Base-by-base conservation (phyloP, 2,888 invertebrate genomes). In the Cheilosia grossa region DNA sequence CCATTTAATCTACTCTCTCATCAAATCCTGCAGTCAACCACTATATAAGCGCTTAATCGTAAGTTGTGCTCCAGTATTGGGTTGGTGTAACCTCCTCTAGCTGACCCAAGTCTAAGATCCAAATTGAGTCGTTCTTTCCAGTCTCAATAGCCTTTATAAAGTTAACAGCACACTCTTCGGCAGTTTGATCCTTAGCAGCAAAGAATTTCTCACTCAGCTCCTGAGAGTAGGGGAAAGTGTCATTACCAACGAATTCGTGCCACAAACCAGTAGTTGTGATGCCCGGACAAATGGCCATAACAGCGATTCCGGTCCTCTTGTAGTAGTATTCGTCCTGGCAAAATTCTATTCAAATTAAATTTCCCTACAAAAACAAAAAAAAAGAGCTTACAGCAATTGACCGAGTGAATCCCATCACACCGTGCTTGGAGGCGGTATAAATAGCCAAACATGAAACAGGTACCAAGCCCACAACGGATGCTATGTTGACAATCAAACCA, bases 391-490 rank as follows among this genome's bases (percentile, higher is more conserved):
- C 92, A 49, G 91, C 88, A 30, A 92, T 83, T 58, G 89, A 89
- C 51, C 90, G 88, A 1, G 90, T 91, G 72, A 92, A 92, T 10
- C 92, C 91, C 42, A 92, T 88, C 0, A 92, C 91, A 9, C 92
- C 92, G 24, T 90, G 89, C 40, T 92, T 92, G 0, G 91, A 88
- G 9, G 91, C 92, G 64, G 89, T 89, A 81, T 92, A 92, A 1
- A 92, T 89, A 27, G 91, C 90, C 37, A 91, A 85, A 0, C 88
- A 88, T 1, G 89, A 87, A 13, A 87, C 82, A 2, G 89, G 90
- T 37, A 88, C 87, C 40, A 92, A 40, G 0, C 90, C 92, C 0
- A 90, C 88, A 0, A 90, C 89, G 0, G 92, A 92, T 0, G 91
- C 89, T 4, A 92, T 88, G 87, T 92, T 92, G 13, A 91, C 89